These are phyloP conservation scores for Siniperca scherzeri DNA, from an alignment of 2,797 vertebrate genomes.

Conservation along the genomic window DNA sequence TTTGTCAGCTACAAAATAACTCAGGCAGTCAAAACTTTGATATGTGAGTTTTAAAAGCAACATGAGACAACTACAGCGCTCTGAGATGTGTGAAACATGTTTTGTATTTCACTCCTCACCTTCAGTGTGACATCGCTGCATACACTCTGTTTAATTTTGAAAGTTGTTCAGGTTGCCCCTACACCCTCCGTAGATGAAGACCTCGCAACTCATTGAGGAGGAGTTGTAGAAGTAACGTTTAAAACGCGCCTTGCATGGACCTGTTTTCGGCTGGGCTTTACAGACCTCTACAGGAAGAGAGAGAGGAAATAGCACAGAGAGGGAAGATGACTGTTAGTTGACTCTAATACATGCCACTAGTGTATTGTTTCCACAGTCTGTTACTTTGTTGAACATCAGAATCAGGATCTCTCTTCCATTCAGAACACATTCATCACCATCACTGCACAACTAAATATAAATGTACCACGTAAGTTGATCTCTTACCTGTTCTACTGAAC, in stretches of 20 bases:
- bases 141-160: constrained; percentile 83
- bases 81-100: too few species aligned
- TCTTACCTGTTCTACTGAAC: constrained; percentile 2
- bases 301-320: neutral
- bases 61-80: too few species aligned
- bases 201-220: constrained; percentile 86
- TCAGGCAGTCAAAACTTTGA: too few species aligned
- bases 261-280: too few species aligned
- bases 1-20: too few species aligned
- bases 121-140: constrained; percentile 88
- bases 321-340: neutral
- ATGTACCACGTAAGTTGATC: neutral
- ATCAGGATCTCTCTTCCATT: too few species aligned
- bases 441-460: neutral
- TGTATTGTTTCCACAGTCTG: too few species aligned
- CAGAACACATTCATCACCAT: too few species aligned
- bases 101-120: constrained; percentile 75
- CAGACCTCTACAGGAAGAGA: constrained; percentile 74
- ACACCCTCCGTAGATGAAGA: constrained; percentile 88
- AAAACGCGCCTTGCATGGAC: constrained; percentile 75
- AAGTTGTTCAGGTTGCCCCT: constrained; percentile 90
- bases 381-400: too few species aligned
- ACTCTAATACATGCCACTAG: neutral
- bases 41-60: too few species aligned
- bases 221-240: constrained; percentile 87